These are phyloP conservation scores for Graptemys geographica DNA, from an alignment of 2,797 vertebrate species.

Conservation along the genomic window DNA sequence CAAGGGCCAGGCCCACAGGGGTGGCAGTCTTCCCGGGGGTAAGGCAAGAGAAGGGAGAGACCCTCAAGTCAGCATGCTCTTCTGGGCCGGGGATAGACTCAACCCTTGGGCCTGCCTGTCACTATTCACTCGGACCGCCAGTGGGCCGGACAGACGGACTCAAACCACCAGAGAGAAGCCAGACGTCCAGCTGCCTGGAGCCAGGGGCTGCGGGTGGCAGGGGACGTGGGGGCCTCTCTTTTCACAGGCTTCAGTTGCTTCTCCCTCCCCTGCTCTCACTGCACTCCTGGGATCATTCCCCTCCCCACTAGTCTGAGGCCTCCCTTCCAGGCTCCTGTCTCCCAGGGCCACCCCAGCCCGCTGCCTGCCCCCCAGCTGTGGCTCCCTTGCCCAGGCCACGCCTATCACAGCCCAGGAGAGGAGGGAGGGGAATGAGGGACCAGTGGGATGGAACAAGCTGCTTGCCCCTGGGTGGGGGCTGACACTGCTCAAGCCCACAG, in stretches of 20 bases:
- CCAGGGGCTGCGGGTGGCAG: not conserved
- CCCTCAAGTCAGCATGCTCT: not conserved
- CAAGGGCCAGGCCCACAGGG: not conserved
- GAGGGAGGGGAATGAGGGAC: not conserved
- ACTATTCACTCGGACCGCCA: not conserved
- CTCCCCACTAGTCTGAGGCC: not conserved
- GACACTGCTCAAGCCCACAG: not conserved
- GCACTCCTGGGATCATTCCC: not conserved
- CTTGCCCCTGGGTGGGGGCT: not conserved
- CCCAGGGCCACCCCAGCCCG: not conserved
- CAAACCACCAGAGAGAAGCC: not conserved
- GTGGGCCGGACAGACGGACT: not conserved
- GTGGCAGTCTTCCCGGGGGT: not conserved
- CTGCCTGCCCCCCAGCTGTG: not conserved
- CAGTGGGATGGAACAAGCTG: too few relatives aligned
- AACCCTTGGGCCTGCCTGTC: rapidly evolving
- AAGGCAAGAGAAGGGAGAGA: not conserved
- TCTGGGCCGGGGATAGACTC: not conserved
- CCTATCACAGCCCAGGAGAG: not conserved
- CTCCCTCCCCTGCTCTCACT: rapidly evolving
- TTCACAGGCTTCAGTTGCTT: not conserved
- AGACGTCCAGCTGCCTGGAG: not conserved
- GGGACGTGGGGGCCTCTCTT: not conserved
- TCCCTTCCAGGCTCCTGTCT: not conserved
- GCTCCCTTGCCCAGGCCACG: too few relatives aligned